Evolutionary conservation across 2,113 vertebrate species (phyloP), one percentile per base, ranked within the genome.

Genomic region (Xiphias gladius): DNA sequence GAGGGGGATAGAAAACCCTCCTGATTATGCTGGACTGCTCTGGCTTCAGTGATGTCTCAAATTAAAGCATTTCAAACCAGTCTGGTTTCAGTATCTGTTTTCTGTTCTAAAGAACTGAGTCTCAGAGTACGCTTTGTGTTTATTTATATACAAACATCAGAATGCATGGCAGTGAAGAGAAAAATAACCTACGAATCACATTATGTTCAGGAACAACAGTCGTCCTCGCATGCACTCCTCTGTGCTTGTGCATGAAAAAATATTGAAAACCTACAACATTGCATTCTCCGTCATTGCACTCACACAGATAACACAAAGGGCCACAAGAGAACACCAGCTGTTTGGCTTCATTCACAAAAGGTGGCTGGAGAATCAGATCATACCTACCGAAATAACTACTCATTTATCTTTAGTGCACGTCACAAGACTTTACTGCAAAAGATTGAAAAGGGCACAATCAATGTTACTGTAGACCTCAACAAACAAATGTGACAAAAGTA

Each of bases 141-240:
- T 96, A 96, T 96, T 96, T 93, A 92, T 93, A 69, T 83, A 94
- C 92, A 93, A 82, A 89, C 73, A 85, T 74, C 67, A 79, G 41
- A 59, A 81, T n/a, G 71, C 71, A 84, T 46, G 57, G 55, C 58
- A 78, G 63, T 70, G 68, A 46, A 16, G 22, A 65, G 39, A 88
- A 82, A 20, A n/a, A 37, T n/a, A 37, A 59, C 41, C 63, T 37
- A 75, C 37, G 13, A 1, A 48, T 82, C 63, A 82, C 77, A 84
- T 83, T 39, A 67, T 57, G 37, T 68, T 78, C 69, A 32, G 74
- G 50, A 71, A 80, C 72, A 77, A 81, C 57, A 77, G 80, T 77
- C 76, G 46, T 46, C 50, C 69, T 73, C 77, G 70, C 81, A 54
- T 46, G 65, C 82, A 64, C 76, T 50, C 39, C 20, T 39, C 57